Base-by-base conservation (phyloP, 2,888 invertebrate species). In the Morpho achilles region DNA sequence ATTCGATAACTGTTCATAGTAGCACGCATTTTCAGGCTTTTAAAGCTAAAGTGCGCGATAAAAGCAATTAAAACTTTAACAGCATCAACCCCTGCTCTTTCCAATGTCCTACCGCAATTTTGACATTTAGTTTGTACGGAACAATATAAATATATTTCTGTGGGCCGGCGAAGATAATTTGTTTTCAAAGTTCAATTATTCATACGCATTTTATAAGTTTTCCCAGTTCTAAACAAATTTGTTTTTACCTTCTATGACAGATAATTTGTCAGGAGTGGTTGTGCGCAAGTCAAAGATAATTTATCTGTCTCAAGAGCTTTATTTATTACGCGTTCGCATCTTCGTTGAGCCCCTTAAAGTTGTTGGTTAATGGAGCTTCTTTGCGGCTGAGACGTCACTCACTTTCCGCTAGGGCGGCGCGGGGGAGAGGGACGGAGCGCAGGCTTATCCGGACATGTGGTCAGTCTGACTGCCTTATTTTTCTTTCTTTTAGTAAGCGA, bases 251-350 rank as follows among this genome's bases (percentile, higher is more conserved):
- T 82, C 84, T 87, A 87, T 87, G 88, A 87, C 87, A 84, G 84
- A 83, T 82, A 86, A 88, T 89, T 88, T 87, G 87, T 89, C 87
- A 87, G 77, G 79, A 79, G 82, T 82, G 77, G 80, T 84, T 81
- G 79, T 82, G 81, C 77, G 79, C 80, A 77, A 89, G 87, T 87
- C 88, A 87, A 88, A 88, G 84, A 87, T 88, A 88, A 89, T 88
- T 88, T 88, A 88, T 89, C 86, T 87, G 87, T 87, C 87, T 88
- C 86, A 79, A 82, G 79, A 80, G 81, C 82, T 84, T 88, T 88
- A 89, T 88, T 89, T 89, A 88, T 88, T 87, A 83, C 83, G 82
- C 80, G 84, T 85, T 84, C 84, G 82, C 81, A 80, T 87, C 85
- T 83, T 74, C 74, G 79, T 74, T 80, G 84, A 87, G 85, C 86